Conservation (phyloP, 2,888 invertebrate species). For the Allolobophora icterica region DNA sequence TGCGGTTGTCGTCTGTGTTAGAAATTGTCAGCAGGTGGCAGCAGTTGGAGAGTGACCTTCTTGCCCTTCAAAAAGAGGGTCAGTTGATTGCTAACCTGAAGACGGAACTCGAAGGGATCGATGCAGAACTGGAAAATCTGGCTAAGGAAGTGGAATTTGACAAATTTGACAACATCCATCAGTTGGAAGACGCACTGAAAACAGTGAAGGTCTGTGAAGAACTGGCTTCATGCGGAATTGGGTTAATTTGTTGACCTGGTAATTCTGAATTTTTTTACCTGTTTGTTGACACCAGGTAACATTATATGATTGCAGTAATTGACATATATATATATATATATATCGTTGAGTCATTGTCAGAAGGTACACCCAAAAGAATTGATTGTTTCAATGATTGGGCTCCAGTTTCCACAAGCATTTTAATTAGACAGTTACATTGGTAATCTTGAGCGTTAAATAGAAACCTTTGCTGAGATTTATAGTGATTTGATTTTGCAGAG, state of each 20-base stretch:
- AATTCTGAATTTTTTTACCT: not conserved
- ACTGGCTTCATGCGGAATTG: not conserved
- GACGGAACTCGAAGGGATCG: not conserved
- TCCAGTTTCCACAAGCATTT: not conserved
- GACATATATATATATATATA: no score
- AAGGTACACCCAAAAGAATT: not conserved
- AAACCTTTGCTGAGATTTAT: not conserved
- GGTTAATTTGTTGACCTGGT: not conserved
- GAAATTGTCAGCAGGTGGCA: constrained; percentile 23
- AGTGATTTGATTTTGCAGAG: not conserved
- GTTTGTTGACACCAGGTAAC: not conserved
- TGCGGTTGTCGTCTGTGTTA: not conserved
- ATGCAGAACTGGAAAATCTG: not conserved
- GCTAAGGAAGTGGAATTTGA: not conserved
- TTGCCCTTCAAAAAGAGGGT: not conserved
- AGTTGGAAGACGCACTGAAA: not conserved
- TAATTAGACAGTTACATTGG: not conserved
- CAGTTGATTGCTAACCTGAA: not conserved
- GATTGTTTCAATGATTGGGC: not conserved
- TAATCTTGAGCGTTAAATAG: not conserved
- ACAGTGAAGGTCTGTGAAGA: not conserved
- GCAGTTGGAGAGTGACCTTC: not conserved
- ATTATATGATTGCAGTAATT: not conserved
- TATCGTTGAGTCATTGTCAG: not conserved
- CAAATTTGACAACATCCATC: not conserved